phyloP scores from a whole-genome alignment of 2,888 invertebrate species.

The Aelia acuminata region DNA sequence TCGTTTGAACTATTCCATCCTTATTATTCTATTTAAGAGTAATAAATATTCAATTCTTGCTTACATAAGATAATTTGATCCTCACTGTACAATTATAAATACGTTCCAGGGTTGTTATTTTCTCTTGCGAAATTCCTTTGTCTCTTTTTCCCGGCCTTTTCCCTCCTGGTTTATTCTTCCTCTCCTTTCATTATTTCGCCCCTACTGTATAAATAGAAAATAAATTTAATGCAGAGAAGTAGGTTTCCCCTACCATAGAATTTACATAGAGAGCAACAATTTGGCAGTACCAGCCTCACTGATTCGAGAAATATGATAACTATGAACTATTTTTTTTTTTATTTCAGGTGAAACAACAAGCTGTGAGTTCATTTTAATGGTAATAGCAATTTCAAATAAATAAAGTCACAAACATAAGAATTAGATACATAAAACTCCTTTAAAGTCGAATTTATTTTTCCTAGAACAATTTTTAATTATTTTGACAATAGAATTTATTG shows the following conservation, averaged over 20 bases:
- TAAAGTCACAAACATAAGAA: no score
- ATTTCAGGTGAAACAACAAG: background rate
- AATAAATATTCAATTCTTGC: background rate
- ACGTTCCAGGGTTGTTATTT: background rate
- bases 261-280: conserved; percentile 14
- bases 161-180: background rate
- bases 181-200: conserved; percentile 17
- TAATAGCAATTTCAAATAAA: background rate
- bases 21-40: background rate
- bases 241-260: background rate
- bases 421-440: no score
- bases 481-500: no score
- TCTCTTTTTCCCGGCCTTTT: background rate
- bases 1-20: background rate
- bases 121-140: background rate
- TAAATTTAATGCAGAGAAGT: conserved; percentile 22
- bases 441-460: no score
- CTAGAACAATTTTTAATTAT: no score
- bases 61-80: background rate
- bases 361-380: background rate
- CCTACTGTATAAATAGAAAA: conserved; percentile 20
- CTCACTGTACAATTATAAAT: background rate
- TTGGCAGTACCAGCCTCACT: background rate
- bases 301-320: background rate
- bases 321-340: background rate